Conservation (phyloP, 2,888 invertebrate species). For the Heliconius cydno region DNA sequence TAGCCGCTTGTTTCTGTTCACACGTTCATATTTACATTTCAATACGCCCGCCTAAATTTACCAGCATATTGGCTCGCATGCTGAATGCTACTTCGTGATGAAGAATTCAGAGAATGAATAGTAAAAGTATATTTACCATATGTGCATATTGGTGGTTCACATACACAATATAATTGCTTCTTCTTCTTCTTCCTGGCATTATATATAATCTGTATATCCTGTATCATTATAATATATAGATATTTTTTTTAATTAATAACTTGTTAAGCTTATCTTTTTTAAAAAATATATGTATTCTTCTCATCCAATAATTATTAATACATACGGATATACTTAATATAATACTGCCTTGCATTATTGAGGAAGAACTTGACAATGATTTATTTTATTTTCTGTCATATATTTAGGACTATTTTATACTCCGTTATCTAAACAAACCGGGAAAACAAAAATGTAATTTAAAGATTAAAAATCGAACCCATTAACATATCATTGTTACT, state of each 20-base stretch:
- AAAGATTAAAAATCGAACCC: too few relatives aligned
- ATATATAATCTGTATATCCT: neutral
- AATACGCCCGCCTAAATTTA: conserved; percentile 56
- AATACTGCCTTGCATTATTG: too few relatives aligned
- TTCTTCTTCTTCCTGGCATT: too few relatives aligned
- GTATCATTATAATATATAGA: neutral
- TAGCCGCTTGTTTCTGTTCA: conserved; percentile 72
- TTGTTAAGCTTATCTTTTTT: neutral
- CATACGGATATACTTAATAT: too few relatives aligned
- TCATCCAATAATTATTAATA: too few relatives aligned
- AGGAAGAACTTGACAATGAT: too few relatives aligned
- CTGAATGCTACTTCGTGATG: conserved; percentile 47
- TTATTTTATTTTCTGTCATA: too few relatives aligned
- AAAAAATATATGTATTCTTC: neutral
- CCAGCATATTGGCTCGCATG: conserved; percentile 59
- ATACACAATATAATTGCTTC: neutral
- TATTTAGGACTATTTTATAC: too few relatives aligned
- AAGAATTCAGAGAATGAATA: conserved; percentile 43
- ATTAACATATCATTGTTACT: too few relatives aligned
- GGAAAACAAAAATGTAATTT: too few relatives aligned
- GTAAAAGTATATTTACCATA: neutral
- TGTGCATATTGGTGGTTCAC: neutral
- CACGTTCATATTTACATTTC: conserved; percentile 71
- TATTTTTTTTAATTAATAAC: neutral
- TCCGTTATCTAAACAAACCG: too few relatives aligned